Evolutionary conservation across 2,888 invertebrate species (phyloP).

Genomic region (Acanthopleura granulata): DNA sequence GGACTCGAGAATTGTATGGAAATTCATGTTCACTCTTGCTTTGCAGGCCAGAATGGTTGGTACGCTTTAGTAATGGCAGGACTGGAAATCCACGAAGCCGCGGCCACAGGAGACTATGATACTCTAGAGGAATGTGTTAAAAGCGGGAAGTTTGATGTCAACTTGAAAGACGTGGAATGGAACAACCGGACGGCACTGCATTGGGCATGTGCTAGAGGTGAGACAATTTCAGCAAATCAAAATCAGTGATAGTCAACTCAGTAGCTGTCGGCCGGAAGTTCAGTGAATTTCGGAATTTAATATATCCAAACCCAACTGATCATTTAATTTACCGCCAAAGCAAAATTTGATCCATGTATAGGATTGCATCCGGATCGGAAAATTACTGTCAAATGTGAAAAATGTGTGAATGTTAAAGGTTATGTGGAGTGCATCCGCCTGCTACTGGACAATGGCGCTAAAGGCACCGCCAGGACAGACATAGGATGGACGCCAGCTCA

Average conservation of each 20-base stretch:
- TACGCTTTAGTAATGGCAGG: conserved; percentile 39
- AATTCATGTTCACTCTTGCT: too few relatives aligned
- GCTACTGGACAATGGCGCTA: conserved; percentile 60
- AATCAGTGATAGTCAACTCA: too few relatives aligned
- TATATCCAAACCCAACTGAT: too few relatives aligned
- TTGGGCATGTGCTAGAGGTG: conserved; percentile 65
- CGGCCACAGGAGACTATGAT: conserved; percentile 61
- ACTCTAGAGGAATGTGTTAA: conserved; percentile 57
- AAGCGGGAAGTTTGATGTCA: conserved; percentile 59
- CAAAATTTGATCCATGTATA: too few relatives aligned
- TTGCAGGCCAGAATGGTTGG: background rate
- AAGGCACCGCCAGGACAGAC: conserved; percentile 50
- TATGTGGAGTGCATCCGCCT: conserved; percentile 62
- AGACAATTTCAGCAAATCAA: background rate
- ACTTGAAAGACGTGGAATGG: conserved; percentile 61
- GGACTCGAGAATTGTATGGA: too few relatives aligned
- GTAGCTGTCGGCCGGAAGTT: too few relatives aligned
- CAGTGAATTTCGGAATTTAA: too few relatives aligned
- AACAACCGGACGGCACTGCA: conserved; percentile 59
- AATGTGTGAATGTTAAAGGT: conserved; percentile 41
- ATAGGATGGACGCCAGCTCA: conserved; percentile 66
- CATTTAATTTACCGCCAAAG: too few relatives aligned
- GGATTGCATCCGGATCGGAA: too few relatives aligned
- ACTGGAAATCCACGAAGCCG: conserved; percentile 64
- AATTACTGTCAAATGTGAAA: too few relatives aligned